Conservation (phyloP, 2,113 vertebrate species). For the Mixornis gularis region DNA sequence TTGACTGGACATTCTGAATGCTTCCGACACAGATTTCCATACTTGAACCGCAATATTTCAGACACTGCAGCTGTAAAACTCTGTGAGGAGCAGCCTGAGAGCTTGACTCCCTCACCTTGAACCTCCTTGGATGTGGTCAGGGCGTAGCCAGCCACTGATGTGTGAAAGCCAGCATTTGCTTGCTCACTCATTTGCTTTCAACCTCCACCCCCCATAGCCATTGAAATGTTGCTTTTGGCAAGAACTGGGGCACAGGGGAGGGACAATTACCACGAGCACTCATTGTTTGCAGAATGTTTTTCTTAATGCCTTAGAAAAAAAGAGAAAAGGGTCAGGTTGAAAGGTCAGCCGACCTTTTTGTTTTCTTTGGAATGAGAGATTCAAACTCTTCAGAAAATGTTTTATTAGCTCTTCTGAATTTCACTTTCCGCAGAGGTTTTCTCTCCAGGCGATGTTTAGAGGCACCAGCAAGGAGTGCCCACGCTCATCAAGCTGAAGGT, state of each 20-base stretch:
- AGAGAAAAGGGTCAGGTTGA: constrained; percentile 58
- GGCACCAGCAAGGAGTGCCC: constrained; percentile 34
- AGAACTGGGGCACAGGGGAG: constrained; percentile 58
- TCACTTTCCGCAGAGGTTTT: constrained; percentile 56
- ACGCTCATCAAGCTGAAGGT: constrained; percentile 27
- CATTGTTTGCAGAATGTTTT: constrained; percentile 72
- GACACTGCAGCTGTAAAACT: constrained; percentile 2
- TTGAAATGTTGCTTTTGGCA: constrained; percentile 71
- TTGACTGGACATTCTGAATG: constrained; percentile 6
- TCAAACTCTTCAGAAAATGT: constrained; percentile 65
- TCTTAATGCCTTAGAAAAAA: constrained; percentile 65
- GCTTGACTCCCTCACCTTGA: constrained; percentile 58
- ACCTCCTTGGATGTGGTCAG: constrained; percentile 51
- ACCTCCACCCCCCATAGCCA: constrained; percentile 60
- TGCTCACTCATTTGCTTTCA: constrained; percentile 61
- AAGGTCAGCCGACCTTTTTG: constrained; percentile 67
- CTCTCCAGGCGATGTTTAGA: constrained; percentile 49
- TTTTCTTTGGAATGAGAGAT: constrained; percentile 67
- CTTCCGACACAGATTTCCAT: neutral
- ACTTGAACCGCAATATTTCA: neutral
- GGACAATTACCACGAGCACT: constrained; percentile 64
- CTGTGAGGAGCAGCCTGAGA: neutral
- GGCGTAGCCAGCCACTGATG: constrained; percentile 50
- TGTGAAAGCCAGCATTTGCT: constrained; percentile 61
- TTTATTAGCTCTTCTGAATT: constrained; percentile 64